These are phyloP conservation scores for Bombycilla garrulus DNA, from an alignment of 2,113 vertebrate species.

Conservation along the genomic window DNA sequence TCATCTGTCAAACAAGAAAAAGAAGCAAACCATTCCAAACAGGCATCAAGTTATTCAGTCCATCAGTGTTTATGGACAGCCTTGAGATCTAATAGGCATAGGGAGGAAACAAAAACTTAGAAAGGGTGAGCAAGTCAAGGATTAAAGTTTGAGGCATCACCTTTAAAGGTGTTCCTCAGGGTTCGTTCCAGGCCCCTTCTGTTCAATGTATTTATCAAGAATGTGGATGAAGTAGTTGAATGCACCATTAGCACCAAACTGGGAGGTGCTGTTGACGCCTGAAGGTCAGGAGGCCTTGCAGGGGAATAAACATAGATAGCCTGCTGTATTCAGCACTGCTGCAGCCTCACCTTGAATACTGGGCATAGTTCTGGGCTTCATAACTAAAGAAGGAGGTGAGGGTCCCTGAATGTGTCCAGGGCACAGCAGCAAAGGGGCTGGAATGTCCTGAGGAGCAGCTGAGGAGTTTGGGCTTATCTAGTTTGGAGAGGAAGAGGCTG, in stretches of 20 bases:
- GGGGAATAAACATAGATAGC: neutral
- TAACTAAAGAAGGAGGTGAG: neutral
- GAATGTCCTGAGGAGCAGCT: neutral
- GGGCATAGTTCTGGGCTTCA: neutral
- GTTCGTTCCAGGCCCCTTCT: neutral
- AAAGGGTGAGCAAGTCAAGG: accelerated
- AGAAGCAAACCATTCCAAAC: neutral
- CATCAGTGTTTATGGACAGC: neutral
- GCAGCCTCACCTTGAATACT: neutral
- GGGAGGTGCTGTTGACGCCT: neutral
- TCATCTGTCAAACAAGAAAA: neutral
- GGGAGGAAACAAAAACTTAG: accelerated
- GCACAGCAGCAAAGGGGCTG: neutral
- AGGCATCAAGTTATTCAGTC: neutral
- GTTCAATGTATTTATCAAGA: neutral
- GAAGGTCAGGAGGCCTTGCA: neutral
- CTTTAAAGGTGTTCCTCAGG: neutral
- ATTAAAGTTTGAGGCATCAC: neutral
- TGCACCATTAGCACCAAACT: neutral
- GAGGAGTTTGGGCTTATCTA: neutral
- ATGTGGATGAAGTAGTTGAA: neutral
- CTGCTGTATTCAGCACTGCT: neutral
- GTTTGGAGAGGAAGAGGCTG: neutral
- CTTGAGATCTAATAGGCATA: neutral
- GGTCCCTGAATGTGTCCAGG: neutral